phyloP scores from a whole-genome alignment of 2,888 invertebrate genomes.

The Ochropleura leucogaster region DNA sequence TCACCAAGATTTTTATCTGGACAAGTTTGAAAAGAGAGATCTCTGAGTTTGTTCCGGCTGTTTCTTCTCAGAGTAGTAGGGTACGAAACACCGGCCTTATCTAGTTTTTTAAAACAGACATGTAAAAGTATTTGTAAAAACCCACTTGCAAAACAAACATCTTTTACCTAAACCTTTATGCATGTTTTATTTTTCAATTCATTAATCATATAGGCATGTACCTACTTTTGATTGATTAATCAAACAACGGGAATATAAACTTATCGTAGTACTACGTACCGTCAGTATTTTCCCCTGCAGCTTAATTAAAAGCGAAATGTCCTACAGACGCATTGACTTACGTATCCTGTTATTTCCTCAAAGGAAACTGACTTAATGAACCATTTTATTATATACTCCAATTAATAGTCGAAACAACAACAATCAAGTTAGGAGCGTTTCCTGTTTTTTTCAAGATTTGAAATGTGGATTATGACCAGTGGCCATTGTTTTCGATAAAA shows the following conservation, averaged over 20 bases:
- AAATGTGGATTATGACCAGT: constrained; percentile 7
- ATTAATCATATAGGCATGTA: neutral
- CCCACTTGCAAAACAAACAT: too few relatives aligned
- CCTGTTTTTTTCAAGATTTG: constrained; percentile 53
- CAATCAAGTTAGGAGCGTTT: constrained; percentile 39
- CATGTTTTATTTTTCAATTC: neutral
- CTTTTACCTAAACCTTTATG: too few relatives aligned
- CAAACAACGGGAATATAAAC: neutral
- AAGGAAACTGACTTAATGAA: constrained; percentile 28
- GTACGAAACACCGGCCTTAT: too few relatives aligned
- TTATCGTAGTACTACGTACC: neutral
- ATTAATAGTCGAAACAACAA: constrained; percentile 37
- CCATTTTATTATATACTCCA: constrained; percentile 36
- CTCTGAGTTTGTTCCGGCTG: too few relatives aligned
- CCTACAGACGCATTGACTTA: constrained; percentile 17
- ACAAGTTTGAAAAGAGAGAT: too few relatives aligned
- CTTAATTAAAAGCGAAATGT: constrained; percentile 27
- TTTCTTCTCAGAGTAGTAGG: too few relatives aligned
- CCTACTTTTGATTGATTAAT: neutral
- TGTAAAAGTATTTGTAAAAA: too few relatives aligned
- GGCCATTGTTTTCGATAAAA: constrained; percentile 30
- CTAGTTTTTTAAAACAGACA: too few relatives aligned
- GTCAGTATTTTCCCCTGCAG: constrained; percentile 6
- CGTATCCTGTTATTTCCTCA: constrained; percentile 39
- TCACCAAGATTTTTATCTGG: too few relatives aligned